Evolutionary conservation across 2,888 invertebrate species (phyloP).

Genomic region (Dione vanillae): DNA sequence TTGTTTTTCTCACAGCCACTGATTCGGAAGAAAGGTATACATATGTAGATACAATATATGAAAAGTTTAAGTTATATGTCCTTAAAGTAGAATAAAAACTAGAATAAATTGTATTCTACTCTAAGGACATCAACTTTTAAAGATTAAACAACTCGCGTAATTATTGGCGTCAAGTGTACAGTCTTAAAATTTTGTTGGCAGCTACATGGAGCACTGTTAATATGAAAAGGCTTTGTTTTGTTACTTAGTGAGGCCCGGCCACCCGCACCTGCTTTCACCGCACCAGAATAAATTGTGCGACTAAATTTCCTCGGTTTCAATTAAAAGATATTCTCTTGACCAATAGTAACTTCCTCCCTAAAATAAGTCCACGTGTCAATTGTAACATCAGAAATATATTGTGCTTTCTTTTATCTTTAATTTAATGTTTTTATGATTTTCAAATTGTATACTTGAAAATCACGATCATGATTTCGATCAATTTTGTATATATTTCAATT

Average conservation of each 20-base stretch:
- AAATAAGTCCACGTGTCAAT: slow-evolving; percentile 30
- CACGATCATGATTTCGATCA: no score
- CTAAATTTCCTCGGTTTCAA: slow-evolving; percentile 71
- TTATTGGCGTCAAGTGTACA: slow-evolving; percentile 35
- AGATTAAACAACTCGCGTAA: slow-evolving; percentile 25
- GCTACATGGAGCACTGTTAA: slow-evolving; percentile 69
- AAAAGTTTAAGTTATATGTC: no score
- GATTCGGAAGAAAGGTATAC: no score
- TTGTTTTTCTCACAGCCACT: no score
- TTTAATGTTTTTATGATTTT: slow-evolving; percentile 4
- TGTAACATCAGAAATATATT: neutral
- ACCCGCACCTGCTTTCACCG: slow-evolving; percentile 70
- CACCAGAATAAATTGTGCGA: slow-evolving; percentile 69
- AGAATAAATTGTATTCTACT: no score
- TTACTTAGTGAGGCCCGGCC: slow-evolving; percentile 71
- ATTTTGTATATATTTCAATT: no score
- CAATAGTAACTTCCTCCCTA: slow-evolving; percentile 32
- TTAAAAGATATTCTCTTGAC: slow-evolving; percentile 60
- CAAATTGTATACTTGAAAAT: no score
- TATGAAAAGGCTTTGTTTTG: slow-evolving; percentile 75
- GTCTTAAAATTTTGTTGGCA: slow-evolving; percentile 50
- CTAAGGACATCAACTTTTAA: no score
- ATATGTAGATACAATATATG: no score
- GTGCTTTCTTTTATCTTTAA: slow-evolving; percentile 5
- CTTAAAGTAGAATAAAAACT: no score